Conservation (phyloP, 2,797 vertebrate genomes). For the Melanotaenia maccullochi region DNA sequence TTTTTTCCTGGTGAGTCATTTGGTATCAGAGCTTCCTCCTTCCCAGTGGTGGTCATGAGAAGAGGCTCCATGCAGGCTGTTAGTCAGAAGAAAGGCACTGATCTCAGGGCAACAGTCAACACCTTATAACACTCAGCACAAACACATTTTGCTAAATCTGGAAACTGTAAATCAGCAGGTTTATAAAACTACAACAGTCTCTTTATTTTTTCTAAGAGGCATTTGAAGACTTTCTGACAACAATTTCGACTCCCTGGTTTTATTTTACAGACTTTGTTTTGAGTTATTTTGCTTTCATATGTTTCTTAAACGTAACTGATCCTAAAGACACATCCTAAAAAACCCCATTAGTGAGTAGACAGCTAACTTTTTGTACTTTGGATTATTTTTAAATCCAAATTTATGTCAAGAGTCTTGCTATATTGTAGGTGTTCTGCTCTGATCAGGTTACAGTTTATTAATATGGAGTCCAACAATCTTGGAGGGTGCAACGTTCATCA, state of each 20-base stretch:
- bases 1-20: conserved; percentile 71
- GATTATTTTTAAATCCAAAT: conserved; percentile 3
- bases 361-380: conserved; percentile 4
- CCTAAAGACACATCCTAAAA: conserved; percentile 7
- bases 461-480: conserved; percentile 4
- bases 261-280: neutral
- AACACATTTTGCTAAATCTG: conserved; percentile 46
- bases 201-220: conserved; percentile 7
- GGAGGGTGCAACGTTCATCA: conserved; percentile 18
- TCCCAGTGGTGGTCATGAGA: conserved; percentile 72
- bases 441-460: conserved; percentile 9
- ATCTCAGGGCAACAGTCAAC: conserved; percentile 54
- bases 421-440: neutral
- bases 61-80: conserved; percentile 68
- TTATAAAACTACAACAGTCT: conserved; percentile 13
- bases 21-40: conserved; percentile 71
- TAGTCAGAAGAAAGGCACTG: conserved; percentile 74
- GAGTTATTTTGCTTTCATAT: neutral
- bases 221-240: neutral
- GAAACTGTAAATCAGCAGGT: conserved; percentile 27
- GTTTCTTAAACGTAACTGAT: neutral
- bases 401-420: neutral
- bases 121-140: conserved; percentile 62
- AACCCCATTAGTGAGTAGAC: neutral
- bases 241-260: conserved; percentile 4